Evolutionary conservation across 2,113 vertebrate genomes (phyloP), one percentile per base, ranked within the genome.

Genomic region (Salvelinus sp.): DNA sequence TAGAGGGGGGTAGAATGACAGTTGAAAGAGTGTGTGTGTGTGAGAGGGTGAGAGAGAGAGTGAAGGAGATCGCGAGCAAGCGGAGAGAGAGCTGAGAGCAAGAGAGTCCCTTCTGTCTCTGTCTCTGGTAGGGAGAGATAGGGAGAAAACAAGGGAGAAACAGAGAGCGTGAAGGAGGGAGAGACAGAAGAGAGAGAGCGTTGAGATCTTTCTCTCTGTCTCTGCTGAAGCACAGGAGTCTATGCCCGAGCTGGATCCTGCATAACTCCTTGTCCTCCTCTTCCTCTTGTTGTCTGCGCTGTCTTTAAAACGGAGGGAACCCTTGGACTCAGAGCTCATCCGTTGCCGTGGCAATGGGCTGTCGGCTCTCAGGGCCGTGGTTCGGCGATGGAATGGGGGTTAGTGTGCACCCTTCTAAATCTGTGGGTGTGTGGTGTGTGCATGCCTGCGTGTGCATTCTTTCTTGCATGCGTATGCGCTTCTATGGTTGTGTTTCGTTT

Each of bases 301-400:
- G 16, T 72, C 30, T 22, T 48, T 38, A 47, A 47, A 47, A 16
- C 38, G 66, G 65, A 9, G 62, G 48, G 27, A 48, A 62, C 48
- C 69, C 54, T 47, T 27, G 74, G 48, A 70, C 33, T 57, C 62
- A 44, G 75, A 54, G 47, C 60, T 74, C 75, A 73, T 84, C 78
- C 78, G 78, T 82, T 82, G 80, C 79, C 79, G 78, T 81, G 78
- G 78, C 77, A 76, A 88, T 88, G 86, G 86, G 86, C 78, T 88
- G 86, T 72, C 82, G 84, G 73, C 80, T 84, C 28, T 88, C 86
- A 25, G 78, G 84, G 82, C 84, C 80, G 75, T 81, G 80, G 86
- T 73, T 74, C 23, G 76, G 75, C 18, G 84, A 85, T 23, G 75
- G 78, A 64, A 82, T 83, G 78, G 76, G 78, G 80, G 85, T 85